These are phyloP conservation scores for Stegastes partitus DNA, from an alignment of 2,113 vertebrate genomes.

Conservation along the genomic window DNA sequence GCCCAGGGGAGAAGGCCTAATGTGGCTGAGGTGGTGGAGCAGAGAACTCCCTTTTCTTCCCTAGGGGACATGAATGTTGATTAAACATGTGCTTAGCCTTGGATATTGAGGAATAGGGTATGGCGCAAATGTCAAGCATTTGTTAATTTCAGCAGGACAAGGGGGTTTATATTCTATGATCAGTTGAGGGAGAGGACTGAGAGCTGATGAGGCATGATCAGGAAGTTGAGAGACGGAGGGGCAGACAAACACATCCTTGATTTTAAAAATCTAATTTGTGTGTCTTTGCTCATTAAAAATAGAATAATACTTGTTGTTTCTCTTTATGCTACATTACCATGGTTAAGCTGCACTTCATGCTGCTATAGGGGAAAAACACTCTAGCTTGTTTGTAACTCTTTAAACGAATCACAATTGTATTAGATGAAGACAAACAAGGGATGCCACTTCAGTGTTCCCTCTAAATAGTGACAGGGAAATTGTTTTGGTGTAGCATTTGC, in stretches of 20 bases:
- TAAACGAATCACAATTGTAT: too few relatives aligned
- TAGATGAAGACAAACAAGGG: too few relatives aligned
- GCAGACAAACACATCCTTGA: conserved; percentile 6
- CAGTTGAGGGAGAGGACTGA: conserved; percentile 30
- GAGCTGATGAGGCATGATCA: conserved; percentile 52
- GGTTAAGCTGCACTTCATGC: too few relatives aligned
- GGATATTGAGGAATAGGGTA: conserved; percentile 75
- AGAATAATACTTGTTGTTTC: too few relatives aligned
- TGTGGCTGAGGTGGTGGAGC: conserved; percentile 69
- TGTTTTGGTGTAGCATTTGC: too few relatives aligned
- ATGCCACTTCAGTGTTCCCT: too few relatives aligned
- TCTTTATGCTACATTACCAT: too few relatives aligned
- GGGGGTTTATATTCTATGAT: conserved; percentile 60
- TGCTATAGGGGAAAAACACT: too few relatives aligned
- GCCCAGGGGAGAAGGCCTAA: conserved; percentile 65
- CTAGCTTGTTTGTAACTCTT: too few relatives aligned
- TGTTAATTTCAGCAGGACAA: conserved; percentile 63
- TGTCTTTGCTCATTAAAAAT: conserved; percentile 13
- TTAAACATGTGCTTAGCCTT: conserved; percentile 81
- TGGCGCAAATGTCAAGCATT: conserved; percentile 77
- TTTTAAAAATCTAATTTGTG: conserved; percentile 9
- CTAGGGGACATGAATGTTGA: conserved; percentile 77
- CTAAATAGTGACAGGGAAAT: too few relatives aligned
- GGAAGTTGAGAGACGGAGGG: conserved; percentile 1
- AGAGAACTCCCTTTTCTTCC: conserved; percentile 53